phyloP scores from a whole-genome alignment of 2,888 invertebrate species.

The Brachylomia viminalis region DNA sequence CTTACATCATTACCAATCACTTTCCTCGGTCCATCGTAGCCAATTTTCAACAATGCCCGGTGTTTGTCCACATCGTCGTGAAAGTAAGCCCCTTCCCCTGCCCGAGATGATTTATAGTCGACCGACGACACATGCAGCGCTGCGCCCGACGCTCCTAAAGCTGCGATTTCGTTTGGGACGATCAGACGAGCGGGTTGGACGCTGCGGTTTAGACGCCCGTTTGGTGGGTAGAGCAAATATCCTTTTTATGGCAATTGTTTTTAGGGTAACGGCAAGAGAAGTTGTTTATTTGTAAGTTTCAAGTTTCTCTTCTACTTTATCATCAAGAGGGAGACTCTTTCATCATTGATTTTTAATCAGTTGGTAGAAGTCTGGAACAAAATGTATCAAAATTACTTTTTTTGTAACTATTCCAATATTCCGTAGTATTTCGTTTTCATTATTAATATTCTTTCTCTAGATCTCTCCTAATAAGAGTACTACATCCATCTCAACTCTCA shows the following conservation, averaged over 20 bases:
- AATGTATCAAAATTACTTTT: background rate
- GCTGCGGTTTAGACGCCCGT: slow-evolving; percentile 72
- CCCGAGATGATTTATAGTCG: slow-evolving; percentile 84
- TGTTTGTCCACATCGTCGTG: slow-evolving; percentile 78
- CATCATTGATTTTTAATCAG: background rate
- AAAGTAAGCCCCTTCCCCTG: slow-evolving; percentile 84
- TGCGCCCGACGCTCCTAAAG: slow-evolving; percentile 84
- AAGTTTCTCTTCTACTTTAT: background rate
- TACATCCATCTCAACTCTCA: background rate
- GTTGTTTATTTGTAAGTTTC: background rate
- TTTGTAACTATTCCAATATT: background rate
- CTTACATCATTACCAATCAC: slow-evolving; percentile 69
- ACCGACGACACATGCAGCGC: slow-evolving; percentile 89
- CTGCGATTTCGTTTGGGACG: slow-evolving; percentile 77
- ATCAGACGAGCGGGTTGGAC: slow-evolving; percentile 73
- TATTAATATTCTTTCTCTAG: background rate
- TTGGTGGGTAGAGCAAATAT: slow-evolving; percentile 22
- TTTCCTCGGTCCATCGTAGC: slow-evolving; percentile 66
- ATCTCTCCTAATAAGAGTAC: background rate
- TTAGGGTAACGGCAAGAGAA: background rate
- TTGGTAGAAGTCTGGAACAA: background rate
- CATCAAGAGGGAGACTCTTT: background rate
- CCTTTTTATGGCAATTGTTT: background rate
- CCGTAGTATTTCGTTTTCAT: background rate
- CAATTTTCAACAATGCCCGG: slow-evolving; percentile 72